Conservation (phyloP, 35 echinoderm and acorn worm species). For the Hemicentrotus pulcherrimus region DNA sequence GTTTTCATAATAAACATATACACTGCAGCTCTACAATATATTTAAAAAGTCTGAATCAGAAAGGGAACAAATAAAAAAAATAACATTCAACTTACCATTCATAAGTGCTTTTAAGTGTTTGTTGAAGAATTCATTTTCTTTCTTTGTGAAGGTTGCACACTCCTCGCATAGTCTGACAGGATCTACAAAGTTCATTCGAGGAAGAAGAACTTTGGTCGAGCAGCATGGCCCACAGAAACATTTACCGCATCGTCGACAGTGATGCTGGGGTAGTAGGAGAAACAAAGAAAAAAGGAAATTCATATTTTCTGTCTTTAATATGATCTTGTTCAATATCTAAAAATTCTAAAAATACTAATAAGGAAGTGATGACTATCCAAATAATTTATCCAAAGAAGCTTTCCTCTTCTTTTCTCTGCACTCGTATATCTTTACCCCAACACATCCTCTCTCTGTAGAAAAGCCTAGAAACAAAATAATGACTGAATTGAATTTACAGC, state of each 20-base stretch:
- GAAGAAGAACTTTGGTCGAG: constrained; percentile 72
- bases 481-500: too few species aligned
- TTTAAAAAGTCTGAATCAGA: too few species aligned
- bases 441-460: too few species aligned
- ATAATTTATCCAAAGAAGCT: too few species aligned
- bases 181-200: constrained; percentile 94
- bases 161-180: constrained; percentile 86
- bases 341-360: background rate
- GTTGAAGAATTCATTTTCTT: constrained; percentile 96
- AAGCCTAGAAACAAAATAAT: too few species aligned
- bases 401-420: too few species aligned
- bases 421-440: too few species aligned
- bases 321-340: background rate
- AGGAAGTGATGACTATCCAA: background rate
- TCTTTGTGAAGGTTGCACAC: constrained; percentile 74
- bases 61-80: too few species aligned
- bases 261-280: constrained; percentile 68
- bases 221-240: constrained; percentile 88
- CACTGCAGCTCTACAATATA: too few species aligned
- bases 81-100: constrained; percentile 61
- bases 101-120: constrained; percentile 89
- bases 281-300: background rate
- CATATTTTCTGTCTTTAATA: background rate
- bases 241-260: constrained; percentile 89
- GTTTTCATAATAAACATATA: too few species aligned